These are phyloP conservation scores for Hippoglossus hippoglossus DNA, from an alignment of 2,797 vertebrate species.

Conservation along the genomic window DNA sequence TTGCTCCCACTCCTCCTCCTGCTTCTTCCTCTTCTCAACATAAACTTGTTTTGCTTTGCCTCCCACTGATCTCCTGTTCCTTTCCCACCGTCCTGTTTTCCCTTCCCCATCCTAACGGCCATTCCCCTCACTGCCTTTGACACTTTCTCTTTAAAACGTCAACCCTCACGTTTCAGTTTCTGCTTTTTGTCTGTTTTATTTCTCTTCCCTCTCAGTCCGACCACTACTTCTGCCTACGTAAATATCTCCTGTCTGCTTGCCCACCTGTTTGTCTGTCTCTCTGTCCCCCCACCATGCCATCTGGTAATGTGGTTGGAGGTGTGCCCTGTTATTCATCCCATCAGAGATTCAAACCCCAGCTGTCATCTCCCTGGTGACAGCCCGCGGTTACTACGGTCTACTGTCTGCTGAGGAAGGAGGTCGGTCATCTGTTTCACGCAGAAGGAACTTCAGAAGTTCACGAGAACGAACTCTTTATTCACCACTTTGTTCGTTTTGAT, in stretches of 20 bases:
- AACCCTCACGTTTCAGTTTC: slow-evolving; percentile 19
- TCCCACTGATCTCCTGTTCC: slow-evolving; percentile 72
- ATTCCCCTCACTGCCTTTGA: slow-evolving; percentile 38
- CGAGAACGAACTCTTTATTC: neutral
- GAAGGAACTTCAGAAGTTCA: slow-evolving; percentile 36
- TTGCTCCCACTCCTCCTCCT: slow-evolving; percentile 58
- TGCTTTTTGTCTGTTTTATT: slow-evolving; percentile 31
- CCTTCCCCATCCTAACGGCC: slow-evolving; percentile 31
- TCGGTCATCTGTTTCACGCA: slow-evolving; percentile 38
- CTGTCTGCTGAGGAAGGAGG: slow-evolving; percentile 48
- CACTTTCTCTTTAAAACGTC: slow-evolving; percentile 40
- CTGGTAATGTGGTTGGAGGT: slow-evolving; percentile 74
- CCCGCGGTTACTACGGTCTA: slow-evolving; percentile 50
- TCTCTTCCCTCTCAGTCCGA: slow-evolving; percentile 4
- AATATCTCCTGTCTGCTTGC: slow-evolving; percentile 40
- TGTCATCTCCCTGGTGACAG: slow-evolving; percentile 63
- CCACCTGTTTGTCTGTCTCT: slow-evolving; percentile 54
- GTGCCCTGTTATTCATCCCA: slow-evolving; percentile 53
- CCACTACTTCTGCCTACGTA: slow-evolving; percentile 17
- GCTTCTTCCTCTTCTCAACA: slow-evolving; percentile 73
- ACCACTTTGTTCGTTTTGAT: neutral
- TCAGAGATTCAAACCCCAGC: slow-evolving; percentile 71
- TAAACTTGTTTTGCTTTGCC: slow-evolving; percentile 83
- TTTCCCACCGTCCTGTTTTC: slow-evolving; percentile 71
- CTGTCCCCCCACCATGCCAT: slow-evolving; percentile 54